Evolutionary conservation across 92 coral and sea anemone genomes (phyloP), one percentile per base, ranked within the genome.

Genomic region (Scolanthus callimorphus): DNA sequence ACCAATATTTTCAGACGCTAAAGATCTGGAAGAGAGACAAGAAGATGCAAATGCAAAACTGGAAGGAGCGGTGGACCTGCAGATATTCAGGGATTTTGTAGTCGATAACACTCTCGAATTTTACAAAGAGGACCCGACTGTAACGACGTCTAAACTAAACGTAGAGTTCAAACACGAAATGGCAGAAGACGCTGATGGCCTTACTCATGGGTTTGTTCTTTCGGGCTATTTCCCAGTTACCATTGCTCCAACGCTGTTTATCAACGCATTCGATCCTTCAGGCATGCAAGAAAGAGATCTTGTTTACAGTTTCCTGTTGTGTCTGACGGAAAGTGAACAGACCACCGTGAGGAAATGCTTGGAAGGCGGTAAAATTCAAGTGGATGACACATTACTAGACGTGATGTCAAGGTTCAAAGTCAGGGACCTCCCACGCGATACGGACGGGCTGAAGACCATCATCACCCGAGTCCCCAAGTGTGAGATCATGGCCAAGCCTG

Each of bases 321-420:
- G n/a, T n/a, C n/a, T n/a, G n/a, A 54, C 31, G 6, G 59, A 26
- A 27, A n/a, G 59, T 27, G 59, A 27, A 17, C 59, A 13, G 20
- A 43, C 20, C 22, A 27, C 25, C 11, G 34, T 54, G n/a, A 15
- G 17, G 31, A 54, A 54, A 54, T 37, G 31, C 13, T 23, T 25
- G 34, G 31, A 4, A 26, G 34, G 25, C 17, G 34, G 39, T 17
- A 54, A 27, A 54, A 26, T 54, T 26, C 15, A 43, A 28, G 59
- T 27, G n/a, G 59, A 27, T 54, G 59, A 54, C 9, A 54, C 34
- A 27, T 10, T 54, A 27, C 39, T 54, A 15, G 59, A 54, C 11
- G 31, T 54, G 17, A 6, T 54, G 59, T 54, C 59, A 1, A 27
- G 31, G 25, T 51, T 17, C 28, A 22, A 51, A 28, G 39, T 54